A percentile compares a stretch with the other conserved stretches of the same genome.
Evolutionary conservation across 1,140 invertebrate genomes (phyloP).

Genomic region (Listronotus bonariensis): DNA sequence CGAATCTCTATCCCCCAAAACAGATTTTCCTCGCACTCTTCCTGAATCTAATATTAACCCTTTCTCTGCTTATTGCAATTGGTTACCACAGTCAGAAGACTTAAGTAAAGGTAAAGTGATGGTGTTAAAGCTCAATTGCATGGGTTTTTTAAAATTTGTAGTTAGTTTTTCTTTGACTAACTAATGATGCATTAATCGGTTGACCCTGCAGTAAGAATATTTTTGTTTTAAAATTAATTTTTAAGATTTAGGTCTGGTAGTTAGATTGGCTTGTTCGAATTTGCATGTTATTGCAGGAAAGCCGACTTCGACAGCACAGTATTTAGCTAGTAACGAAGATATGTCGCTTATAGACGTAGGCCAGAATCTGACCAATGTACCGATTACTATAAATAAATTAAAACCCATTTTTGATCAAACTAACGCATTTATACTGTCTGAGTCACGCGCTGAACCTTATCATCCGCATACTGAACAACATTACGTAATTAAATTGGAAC

Average conservation of each 20-base stretch:
- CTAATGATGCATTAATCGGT: conserved; percentile 44
- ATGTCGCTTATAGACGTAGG: conserved; percentile 42
- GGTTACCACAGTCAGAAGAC: conserved; percentile 46
- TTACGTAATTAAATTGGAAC: conserved; percentile 32
- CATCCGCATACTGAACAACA: conserved; percentile 42
- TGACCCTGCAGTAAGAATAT: conserved; percentile 53
- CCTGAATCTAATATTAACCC: conserved; percentile 24
- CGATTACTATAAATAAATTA: conserved; percentile 35
- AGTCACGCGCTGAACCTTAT: conserved; percentile 50
- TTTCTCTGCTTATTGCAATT: conserved; percentile 53
- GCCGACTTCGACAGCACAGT: conserved; percentile 50
- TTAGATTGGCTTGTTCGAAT: conserved; percentile 55
- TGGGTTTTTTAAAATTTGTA: conserved; percentile 47
- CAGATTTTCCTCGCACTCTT: conserved; percentile 23
- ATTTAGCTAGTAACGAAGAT: conserved; percentile 51
- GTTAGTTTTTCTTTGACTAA: conserved; percentile 48
- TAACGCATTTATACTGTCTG: conserved; percentile 52
- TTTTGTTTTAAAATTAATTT: conserved; percentile 17
- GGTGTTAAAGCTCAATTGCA: conserved; percentile 48
- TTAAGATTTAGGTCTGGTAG: conserved; percentile 49
- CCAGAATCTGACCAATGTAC: conserved; percentile 24
- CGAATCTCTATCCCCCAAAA: conserved; percentile 12
- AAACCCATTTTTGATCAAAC: conserved; percentile 44
- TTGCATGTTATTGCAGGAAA: conserved; percentile 57
- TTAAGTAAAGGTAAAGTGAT: conserved; percentile 50